phyloP scores from a whole-genome alignment of 2,113 vertebrate species.

The Cairina moschata region DNA sequence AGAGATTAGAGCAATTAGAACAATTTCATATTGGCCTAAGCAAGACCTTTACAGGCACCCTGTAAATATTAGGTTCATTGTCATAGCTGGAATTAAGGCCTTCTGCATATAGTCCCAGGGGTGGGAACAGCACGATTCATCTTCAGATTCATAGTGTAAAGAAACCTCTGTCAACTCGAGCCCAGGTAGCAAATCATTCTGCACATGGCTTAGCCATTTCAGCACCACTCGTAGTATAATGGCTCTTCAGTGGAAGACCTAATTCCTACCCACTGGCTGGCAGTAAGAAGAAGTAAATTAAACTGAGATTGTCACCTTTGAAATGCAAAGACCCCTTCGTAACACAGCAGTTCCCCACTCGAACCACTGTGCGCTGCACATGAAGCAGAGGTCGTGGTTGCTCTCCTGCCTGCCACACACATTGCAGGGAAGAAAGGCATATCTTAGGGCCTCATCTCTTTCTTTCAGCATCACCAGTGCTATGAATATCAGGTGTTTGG shows the following conservation, averaged over 20 bases:
- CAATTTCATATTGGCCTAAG: not conserved
- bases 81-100: not conserved
- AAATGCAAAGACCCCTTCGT: fast-evolving
- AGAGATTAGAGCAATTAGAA: not conserved
- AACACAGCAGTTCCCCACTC: fast-evolving
- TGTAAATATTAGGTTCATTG: not conserved
- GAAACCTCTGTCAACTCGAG: not conserved
- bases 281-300: not conserved
- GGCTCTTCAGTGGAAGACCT: not conserved
- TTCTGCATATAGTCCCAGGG: not conserved
- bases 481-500: not conserved
- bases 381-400: not conserved
- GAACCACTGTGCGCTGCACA: fast-evolving
- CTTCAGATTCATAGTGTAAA: not conserved
- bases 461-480: not conserved
- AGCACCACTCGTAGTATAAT: not conserved
- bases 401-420: not conserved
- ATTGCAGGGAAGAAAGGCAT: not conserved
- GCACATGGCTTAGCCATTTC: not conserved
- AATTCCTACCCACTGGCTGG: not conserved
- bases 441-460: not conserved
- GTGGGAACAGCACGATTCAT: not conserved
- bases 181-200: not conserved
- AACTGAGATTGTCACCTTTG: not conserved
- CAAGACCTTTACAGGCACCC: not conserved